Evolutionary conservation across 2,888 invertebrate genomes (phyloP).

Genomic region (Xylocampa areola): DNA sequence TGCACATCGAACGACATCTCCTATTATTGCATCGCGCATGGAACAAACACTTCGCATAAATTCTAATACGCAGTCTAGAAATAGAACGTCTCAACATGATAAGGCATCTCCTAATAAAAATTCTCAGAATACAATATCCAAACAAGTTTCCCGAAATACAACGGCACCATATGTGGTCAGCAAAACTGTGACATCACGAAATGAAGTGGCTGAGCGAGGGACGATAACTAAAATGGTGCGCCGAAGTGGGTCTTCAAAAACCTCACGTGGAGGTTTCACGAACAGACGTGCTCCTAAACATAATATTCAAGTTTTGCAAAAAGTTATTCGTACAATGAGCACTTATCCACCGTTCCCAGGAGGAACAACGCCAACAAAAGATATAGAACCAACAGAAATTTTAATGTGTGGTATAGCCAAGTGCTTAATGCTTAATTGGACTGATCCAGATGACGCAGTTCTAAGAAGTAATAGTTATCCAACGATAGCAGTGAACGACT

Average conservation of each 20-base stretch:
- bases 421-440: slow-evolving; percentile 20
- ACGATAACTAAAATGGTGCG: background rate
- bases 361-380: background rate
- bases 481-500: too few species aligned
- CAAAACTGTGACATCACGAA: slow-evolving; percentile 1
- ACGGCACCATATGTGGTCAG: background rate
- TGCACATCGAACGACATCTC: background rate
- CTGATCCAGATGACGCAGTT: too few species aligned
- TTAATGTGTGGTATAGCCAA: slow-evolving; percentile 22
- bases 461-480: too few species aligned
- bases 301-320: background rate
- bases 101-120: background rate
- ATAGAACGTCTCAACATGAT: background rate
- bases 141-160: background rate
- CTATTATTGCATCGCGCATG: background rate
- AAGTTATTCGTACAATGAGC: slow-evolving; percentile 18
- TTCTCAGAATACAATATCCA: background rate
- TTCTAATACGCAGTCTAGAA: background rate
- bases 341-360: slow-evolving; percentile 25
- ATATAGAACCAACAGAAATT: background rate
- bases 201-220: background rate
- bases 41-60: background rate
- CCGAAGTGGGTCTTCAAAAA: background rate
- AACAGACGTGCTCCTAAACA: background rate
- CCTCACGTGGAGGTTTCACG: background rate